Conservation (phyloP, 2,113 vertebrate species). For the Mesembrinibis cayennensis region DNA sequence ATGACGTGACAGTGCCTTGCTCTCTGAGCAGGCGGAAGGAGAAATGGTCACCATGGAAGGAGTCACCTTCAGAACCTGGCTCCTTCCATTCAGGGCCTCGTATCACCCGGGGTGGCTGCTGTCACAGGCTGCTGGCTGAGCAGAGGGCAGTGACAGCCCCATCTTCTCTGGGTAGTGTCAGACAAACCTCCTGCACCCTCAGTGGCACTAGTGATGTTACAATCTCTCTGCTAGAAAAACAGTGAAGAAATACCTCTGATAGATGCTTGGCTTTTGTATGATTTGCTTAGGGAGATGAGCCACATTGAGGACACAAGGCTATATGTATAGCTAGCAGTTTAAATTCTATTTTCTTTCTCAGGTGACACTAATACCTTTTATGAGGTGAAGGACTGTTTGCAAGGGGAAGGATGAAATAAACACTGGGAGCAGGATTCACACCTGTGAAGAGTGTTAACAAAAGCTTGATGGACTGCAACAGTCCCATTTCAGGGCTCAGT, state of each 20-base stretch:
- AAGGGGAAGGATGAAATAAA: background rate
- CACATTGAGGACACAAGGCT: background rate
- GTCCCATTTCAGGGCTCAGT: background rate
- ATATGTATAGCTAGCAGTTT: background rate
- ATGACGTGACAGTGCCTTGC: fast-evolving
- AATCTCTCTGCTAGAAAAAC: background rate
- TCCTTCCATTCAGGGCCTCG: background rate
- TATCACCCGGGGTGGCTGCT: background rate
- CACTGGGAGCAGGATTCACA: background rate
- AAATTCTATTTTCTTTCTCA: background rate
- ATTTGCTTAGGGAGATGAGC: background rate
- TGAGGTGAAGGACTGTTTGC: background rate
- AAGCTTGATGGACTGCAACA: background rate
- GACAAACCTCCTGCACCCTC: background rate
- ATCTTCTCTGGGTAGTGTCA: background rate
- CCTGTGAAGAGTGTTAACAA: background rate
- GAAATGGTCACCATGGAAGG: background rate
- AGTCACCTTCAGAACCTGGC: background rate
- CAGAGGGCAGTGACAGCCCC: background rate
- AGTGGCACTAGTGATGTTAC: background rate
- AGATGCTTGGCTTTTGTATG: background rate
- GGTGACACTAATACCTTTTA: background rate
- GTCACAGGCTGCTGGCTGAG: background rate
- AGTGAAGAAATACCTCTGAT: background rate
- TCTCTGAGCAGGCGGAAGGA: background rate